Evolutionary conservation across 2,113 vertebrate genomes (phyloP).

Genomic region (Struthidea cinerea): DNA sequence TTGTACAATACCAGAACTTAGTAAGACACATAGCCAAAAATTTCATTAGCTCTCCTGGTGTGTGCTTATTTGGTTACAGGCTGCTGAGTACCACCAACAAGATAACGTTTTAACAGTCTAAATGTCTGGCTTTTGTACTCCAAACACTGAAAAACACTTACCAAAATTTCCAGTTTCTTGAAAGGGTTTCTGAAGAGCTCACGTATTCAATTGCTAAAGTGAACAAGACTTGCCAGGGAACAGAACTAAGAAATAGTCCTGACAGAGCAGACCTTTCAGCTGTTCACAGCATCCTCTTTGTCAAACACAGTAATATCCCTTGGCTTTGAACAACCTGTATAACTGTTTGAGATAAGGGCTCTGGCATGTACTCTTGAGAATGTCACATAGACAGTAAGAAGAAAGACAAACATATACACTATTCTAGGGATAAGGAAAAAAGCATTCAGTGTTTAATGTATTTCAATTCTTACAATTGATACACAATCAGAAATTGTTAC

Average conservation of each 20-base stretch:
- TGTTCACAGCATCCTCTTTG: not conserved
- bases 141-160: not conserved
- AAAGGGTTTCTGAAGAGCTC: not conserved
- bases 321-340: not conserved
- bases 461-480: not conserved
- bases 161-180: not conserved
- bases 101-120: not conserved
- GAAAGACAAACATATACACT: not conserved
- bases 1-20: not conserved
- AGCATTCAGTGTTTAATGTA: not conserved
- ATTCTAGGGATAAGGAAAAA: not conserved
- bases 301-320: not conserved
- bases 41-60: not conserved
- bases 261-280: not conserved
- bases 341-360: not conserved
- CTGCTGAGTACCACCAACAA: not conserved
- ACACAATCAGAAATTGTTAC: not conserved
- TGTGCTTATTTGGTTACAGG: not conserved
- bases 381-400: not conserved
- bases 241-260: not conserved
- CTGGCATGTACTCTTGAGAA: not conserved
- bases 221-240: not conserved
- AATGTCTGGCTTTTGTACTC: not conserved
- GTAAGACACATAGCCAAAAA: not conserved
- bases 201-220: not conserved